Conservation (phyloP, 92 coral and sea anemone species). For the Paramuricea clavata region DNA sequence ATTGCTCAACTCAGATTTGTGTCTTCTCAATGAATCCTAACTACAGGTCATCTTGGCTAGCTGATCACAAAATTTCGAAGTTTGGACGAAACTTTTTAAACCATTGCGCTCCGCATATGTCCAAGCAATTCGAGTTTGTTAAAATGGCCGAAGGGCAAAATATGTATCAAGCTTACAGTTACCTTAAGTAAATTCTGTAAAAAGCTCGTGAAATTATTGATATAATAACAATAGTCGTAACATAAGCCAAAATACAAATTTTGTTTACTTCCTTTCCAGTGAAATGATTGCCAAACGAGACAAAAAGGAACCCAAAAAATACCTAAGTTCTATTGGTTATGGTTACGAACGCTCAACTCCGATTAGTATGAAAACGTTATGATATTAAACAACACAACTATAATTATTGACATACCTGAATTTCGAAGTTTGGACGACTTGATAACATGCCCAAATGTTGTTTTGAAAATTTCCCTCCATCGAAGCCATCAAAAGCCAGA, state of each 20-base stretch:
- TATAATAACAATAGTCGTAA: not conserved
- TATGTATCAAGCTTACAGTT: slow-evolving; percentile 27
- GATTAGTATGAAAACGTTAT: slow-evolving; percentile 21
- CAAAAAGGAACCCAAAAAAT: not conserved
- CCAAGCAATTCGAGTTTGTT: slow-evolving; percentile 19
- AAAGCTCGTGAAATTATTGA: slow-evolving; percentile 10
- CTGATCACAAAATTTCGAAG: slow-evolving; percentile 35
- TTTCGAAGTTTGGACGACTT: slow-evolving; percentile 34
- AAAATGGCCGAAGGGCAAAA: slow-evolving; percentile 35
- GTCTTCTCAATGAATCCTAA: slow-evolving; percentile 32
- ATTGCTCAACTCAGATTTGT: slow-evolving; percentile 43
- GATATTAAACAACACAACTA: slow-evolving; percentile 18
- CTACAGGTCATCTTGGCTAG: slow-evolving; percentile 11
- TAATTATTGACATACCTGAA: slow-evolving; percentile 36
- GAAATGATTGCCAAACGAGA: not conserved
- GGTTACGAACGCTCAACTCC: not conserved
- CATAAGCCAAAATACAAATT: not conserved
- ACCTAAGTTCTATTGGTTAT: not conserved
- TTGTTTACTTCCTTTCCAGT: not conserved
- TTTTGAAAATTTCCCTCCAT: slow-evolving; percentile 47
- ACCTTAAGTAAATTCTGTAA: slow-evolving; percentile 29
- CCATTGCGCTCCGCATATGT: slow-evolving; percentile 43
- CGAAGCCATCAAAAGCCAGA: slow-evolving; percentile 42
- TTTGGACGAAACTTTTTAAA: slow-evolving; percentile 18
- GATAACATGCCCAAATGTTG: slow-evolving; percentile 41